Conservation (phyloP, 1,140 invertebrate genomes). For the Belonocnema kinseyi region DNA sequence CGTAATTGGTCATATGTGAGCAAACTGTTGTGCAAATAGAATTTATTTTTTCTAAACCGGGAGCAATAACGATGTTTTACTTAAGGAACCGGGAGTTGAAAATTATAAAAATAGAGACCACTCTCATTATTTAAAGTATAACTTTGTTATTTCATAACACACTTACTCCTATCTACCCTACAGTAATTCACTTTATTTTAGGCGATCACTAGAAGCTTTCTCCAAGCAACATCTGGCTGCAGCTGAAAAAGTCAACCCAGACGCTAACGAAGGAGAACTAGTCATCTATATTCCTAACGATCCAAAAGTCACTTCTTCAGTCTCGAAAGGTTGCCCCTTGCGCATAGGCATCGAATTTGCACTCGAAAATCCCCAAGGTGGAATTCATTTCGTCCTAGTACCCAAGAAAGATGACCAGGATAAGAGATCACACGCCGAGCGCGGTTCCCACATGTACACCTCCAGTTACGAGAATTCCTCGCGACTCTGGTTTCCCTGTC, state of each 20-base stretch:
- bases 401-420: conserved; percentile 88
- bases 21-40: too few species aligned
- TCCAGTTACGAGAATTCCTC: conserved; percentile 95
- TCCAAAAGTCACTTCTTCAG: conserved; percentile 85
- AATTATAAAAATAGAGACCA: too few species aligned
- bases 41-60: too few species aligned
- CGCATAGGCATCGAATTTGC: conserved; percentile 96
- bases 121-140: too few species aligned
- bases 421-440: conserved; percentile 77
- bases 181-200: conserved; percentile 63
- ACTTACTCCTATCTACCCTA: too few species aligned
- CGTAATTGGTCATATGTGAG: too few species aligned
- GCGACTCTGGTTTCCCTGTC: conserved; percentile 97
- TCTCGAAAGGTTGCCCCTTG: conserved; percentile 88
- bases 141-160: too few species aligned
- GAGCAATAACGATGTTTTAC: too few species aligned
- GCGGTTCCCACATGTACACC: conserved; percentile 94
- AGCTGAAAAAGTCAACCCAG: conserved; percentile 91
- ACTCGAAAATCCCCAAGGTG: conserved; percentile 92
- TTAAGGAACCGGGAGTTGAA: too few species aligned
- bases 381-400: conserved; percentile 94
- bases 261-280: conserved; percentile 92
- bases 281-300: conserved; percentile 86
- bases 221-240: conserved; percentile 86
- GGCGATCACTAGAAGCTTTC: conserved; percentile 89